A percentile compares a stretch with the other conserved stretches of the same genome.
These are phyloP conservation scores for Oceanodroma tethys DNA, from an alignment of 2,113 vertebrate species.

Conservation along the genomic window DNA sequence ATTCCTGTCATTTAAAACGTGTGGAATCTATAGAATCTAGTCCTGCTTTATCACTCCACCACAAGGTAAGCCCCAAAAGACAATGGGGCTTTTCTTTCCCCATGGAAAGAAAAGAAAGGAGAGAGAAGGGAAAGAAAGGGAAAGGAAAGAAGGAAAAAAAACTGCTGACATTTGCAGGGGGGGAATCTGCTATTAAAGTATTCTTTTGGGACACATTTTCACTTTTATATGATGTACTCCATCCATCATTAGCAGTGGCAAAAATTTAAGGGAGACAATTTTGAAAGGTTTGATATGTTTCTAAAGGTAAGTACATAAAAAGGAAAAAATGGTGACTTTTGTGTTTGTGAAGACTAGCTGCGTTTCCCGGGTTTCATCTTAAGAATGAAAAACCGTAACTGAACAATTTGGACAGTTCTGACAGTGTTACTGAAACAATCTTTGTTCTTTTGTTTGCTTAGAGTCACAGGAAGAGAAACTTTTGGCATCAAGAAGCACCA, in stretches of 20 bases:
- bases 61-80: not conserved
- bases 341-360: not conserved
- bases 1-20: not conserved
- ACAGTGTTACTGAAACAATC: not conserved
- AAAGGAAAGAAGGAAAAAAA: not conserved
- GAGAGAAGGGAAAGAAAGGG: not conserved
- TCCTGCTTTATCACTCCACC: not conserved
- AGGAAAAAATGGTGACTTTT: not conserved
- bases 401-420: conserved; percentile 19
- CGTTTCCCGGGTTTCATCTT: not conserved
- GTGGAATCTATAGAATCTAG: not conserved
- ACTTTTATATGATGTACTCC: not conserved
- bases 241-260: not conserved
- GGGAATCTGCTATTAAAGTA: not conserved
- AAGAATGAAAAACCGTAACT: not conserved
- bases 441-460: not conserved
- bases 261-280: not conserved
- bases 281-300: not conserved
- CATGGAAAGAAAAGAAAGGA: not conserved
- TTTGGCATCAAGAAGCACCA: not conserved
- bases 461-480: not conserved
- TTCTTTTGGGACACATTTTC: not conserved
- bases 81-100: fast-evolving
- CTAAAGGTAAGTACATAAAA: not conserved
- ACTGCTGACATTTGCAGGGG: not conserved